Base-by-base conservation (phyloP, 2,888 invertebrate genomes). In the Trachelus troglodyta region DNA sequence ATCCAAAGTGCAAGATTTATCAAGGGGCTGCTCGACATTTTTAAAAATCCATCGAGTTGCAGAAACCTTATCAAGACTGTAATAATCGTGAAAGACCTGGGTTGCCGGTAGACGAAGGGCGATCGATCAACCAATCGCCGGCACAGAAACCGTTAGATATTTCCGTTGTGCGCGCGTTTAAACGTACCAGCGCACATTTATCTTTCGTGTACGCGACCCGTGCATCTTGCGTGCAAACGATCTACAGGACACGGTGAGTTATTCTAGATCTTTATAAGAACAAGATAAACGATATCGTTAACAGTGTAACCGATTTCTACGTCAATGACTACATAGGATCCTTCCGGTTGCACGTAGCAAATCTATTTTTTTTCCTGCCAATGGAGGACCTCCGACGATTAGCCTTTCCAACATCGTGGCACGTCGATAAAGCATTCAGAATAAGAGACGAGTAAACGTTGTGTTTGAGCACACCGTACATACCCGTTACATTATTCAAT, bases 111-210 rank as follows among this genome's bases (percentile, higher is more conserved):
- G 15, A n/a, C 74, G 30, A 74, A 73, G 33, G 37, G 69, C 76
- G 69, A 76, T 76, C 73, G 75, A 78, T 76, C 74, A 76, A 75
- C 85, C 84, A 83, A 85, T 88, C 83, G 75, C 80, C 79, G 71
- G 31, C 77, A 80, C 75, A 82, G 83, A 75, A 88, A 88, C 88
- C 88, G 88, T 89, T 89, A 89, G 81, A 83, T 81, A 82, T 84
- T 84, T 83, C 84, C 84, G 84, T 83, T 85, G 85, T 84, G 76
- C 81, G 82, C 82, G 82, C 81, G 76, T 86, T 87, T 86, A 82
- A 88, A 89, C 88, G 84, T 85, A 82, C 85, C 80, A 83, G 83
- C 83, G 82, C 81, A 89, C 87, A 86, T 89, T 88, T 87, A 87
- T 88, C 88, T 87, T 86, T 82, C 85, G 81, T 84, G 86, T 85